Conservation (phyloP, 2,888 invertebrate genomes). For the Rotaria magnacalcarata region DNA sequence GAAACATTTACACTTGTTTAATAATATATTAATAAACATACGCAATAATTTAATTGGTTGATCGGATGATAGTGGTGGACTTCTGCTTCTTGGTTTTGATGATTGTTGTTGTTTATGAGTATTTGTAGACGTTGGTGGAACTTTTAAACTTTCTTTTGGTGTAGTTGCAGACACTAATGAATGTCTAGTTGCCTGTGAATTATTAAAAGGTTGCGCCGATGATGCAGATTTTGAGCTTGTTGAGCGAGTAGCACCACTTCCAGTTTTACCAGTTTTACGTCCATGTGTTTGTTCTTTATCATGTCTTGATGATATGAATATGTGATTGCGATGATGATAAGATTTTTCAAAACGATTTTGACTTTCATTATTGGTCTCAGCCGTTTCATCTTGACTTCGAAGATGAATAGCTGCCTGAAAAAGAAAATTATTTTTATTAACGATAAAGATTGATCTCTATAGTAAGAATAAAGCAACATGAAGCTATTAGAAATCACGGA, state of each 20-base stretch:
- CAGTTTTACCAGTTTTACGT: background rate
- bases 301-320: constrained; percentile 1
- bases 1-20: background rate
- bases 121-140: background rate
- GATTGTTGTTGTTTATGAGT: background rate
- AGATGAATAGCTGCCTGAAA: constrained; percentile 28
- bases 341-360: background rate
- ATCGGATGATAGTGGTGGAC: background rate
- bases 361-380: background rate
- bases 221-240: background rate
- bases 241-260: background rate
- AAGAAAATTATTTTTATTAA: background rate
- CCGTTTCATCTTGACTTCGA: constrained; percentile 20
- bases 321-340: constrained; percentile 27
- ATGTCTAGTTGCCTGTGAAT: background rate
- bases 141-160: background rate
- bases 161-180: background rate
- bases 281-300: background rate
- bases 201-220: background rate
- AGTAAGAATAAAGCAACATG: no score
- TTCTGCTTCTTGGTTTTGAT: background rate
- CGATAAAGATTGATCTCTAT: no score
- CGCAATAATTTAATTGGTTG: background rate
- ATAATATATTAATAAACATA: background rate
- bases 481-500: no score